Evolutionary conservation across 2,888 invertebrate species (phyloP), one percentile per base, ranked within the genome.

Genomic region (Linnaemya vulpina): DNA sequence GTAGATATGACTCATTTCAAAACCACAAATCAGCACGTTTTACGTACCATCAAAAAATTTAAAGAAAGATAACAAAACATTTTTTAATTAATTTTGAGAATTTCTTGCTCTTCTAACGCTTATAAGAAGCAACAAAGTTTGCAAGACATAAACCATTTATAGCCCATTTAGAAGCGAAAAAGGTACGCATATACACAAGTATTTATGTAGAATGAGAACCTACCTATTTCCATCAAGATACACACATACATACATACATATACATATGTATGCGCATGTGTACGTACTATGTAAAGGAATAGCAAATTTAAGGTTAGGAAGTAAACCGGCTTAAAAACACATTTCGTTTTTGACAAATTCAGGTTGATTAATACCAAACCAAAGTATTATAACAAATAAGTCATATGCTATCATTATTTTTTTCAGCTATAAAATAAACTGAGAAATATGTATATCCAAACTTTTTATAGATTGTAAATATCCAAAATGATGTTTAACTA

Each of bases 261-360:
- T 30, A 25, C 30, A 15, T 58, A 58, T n/a, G 25, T 58, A 58
- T 58, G 58, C n/a, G 30, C 25, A 25, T 55, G 25, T 20, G 60
- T 20, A 62, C n/a, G n/a, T n/a, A n/a, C n/a, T n/a, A n/a, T n/a
- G n/a, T n/a, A n/a, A n/a, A n/a, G n/a, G n/a, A n/a, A n/a, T n/a
- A n/a, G n/a, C n/a, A n/a, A n/a, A n/a, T n/a, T n/a, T n/a, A n/a
- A n/a, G n/a, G n/a, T n/a, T n/a, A n/a, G n/a, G n/a, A n/a, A n/a
- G n/a, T n/a, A n/a, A n/a, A n/a, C n/a, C n/a, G n/a, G n/a, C n/a
- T n/a, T n/a, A n/a, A n/a, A n/a, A n/a, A n/a, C n/a, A n/a, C n/a
- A n/a, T n/a, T n/a, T n/a, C n/a, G n/a, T n/a, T n/a, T n/a, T n/a
- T n/a, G n/a, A n/a, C n/a, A n/a, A n/a, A n/a, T n/a, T n/a, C n/a